Conservation (phyloP, 1,140 invertebrate genomes). For the Neodiprion pinetum region DNA sequence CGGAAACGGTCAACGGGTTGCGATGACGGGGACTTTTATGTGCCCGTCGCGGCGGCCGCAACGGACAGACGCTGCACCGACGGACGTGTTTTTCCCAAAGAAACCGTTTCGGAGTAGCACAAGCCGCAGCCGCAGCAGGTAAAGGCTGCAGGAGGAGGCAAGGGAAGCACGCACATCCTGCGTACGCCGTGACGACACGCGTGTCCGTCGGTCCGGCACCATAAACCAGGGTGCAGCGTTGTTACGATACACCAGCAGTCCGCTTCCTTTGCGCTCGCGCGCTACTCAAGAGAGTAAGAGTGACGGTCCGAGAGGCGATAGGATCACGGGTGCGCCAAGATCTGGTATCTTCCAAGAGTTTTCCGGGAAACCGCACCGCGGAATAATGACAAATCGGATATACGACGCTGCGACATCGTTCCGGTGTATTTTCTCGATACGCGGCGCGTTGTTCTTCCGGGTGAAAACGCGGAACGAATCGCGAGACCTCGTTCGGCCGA, state of each 20-base stretch:
- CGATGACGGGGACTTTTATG: neutral
- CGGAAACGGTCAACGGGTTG: neutral
- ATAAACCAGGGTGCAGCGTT: constrained; percentile 30
- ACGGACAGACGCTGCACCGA: neutral
- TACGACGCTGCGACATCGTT: too few relatives aligned
- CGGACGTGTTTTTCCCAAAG: constrained; percentile 10
- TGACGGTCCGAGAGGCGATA: too few relatives aligned
- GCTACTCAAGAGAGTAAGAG: neutral
- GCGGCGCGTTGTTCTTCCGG: too few relatives aligned
- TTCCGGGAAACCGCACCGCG: neutral
- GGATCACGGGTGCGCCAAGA: neutral
- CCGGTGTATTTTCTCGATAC: too few relatives aligned
- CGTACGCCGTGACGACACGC: constrained; percentile 55
- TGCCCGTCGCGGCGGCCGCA: neutral
- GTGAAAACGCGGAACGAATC: neutral
- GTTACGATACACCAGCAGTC: neutral
- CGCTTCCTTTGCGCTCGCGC: constrained; percentile 8
- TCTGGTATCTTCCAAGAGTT: neutral
- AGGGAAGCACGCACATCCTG: constrained; percentile 60
- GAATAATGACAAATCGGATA: too few relatives aligned
- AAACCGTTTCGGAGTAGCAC: constrained; percentile 1
- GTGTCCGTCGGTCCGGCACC: constrained; percentile 32
- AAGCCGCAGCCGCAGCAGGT: neutral
- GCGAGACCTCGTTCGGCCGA: neutral
- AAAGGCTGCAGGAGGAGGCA: constrained; percentile 23